Evolutionary conservation across 2,888 invertebrate genomes (phyloP).

Genomic region (Sericinus montela): DNA sequence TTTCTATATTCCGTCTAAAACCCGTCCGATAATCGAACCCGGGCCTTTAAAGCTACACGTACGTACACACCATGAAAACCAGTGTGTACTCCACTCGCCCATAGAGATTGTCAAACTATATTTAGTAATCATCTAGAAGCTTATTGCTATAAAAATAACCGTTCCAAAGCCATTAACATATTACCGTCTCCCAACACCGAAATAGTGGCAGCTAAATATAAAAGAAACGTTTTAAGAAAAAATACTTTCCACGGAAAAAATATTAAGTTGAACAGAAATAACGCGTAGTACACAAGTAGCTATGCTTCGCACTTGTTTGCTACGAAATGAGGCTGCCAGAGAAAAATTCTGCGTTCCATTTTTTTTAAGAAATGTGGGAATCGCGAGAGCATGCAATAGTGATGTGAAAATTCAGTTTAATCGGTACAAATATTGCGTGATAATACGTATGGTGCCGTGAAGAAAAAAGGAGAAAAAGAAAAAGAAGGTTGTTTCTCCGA

Average conservation of each 20-base stretch:
- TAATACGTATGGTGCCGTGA: too few relatives aligned
- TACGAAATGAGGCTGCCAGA: conserved; percentile 27
- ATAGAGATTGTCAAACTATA: too few relatives aligned
- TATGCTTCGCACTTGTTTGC: conserved; percentile 29
- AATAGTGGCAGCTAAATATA: conserved; percentile 5
- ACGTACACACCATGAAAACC: too few relatives aligned
- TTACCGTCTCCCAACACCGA: conserved; percentile 2
- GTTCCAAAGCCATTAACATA: not conserved
- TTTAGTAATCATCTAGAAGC: not conserved
- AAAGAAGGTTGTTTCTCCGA: too few relatives aligned
- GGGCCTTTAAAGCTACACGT: too few relatives aligned
- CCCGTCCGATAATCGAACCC: too few relatives aligned
- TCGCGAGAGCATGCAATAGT: conserved; percentile 1
- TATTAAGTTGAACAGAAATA: conserved; percentile 5
- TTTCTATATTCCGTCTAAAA: too few relatives aligned
- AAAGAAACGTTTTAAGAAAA: conserved; percentile 13
- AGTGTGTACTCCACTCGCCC: too few relatives aligned
- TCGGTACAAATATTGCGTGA: too few relatives aligned
- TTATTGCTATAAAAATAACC: not conserved
- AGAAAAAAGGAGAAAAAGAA: too few relatives aligned
- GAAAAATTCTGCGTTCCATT: conserved; percentile 20
- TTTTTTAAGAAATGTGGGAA: conserved; percentile 21
- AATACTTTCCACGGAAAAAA: conserved; percentile 5
- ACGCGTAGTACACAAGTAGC: conserved; percentile 28
- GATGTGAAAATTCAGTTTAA: not conserved